These are phyloP conservation scores for Odocoileus hemionus DNA, from an alignment of 2,113 vertebrate species.

Conservation along the genomic window DNA sequence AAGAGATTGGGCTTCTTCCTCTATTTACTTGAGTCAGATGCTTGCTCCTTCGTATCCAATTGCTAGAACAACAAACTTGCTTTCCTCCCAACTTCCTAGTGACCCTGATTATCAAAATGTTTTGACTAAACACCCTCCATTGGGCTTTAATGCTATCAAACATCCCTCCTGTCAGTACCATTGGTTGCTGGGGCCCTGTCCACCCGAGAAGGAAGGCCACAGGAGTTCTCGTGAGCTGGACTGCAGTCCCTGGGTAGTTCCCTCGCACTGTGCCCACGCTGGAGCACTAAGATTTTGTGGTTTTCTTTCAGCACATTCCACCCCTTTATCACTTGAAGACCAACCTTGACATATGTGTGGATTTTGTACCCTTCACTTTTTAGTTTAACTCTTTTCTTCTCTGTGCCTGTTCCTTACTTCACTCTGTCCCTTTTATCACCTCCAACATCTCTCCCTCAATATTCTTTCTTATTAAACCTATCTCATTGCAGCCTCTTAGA, in stretches of 20 bases:
- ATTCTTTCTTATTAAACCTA: neutral
- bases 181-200: no score
- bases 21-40: neutral
- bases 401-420: neutral
- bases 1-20: neutral
- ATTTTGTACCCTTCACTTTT: neutral
- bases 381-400: neutral
- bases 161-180: fast-evolving
- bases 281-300: neutral
- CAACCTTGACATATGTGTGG: neutral
- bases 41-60: neutral
- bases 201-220: fast-evolving
- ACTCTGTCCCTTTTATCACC: neutral
- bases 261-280: neutral
- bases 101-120: neutral
- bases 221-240: neutral
- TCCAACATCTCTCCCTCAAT: neutral
- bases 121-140: neutral
- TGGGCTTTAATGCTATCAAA: neutral
- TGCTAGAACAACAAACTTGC: neutral
- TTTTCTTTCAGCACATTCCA: neutral
- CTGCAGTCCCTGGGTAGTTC: fast-evolving
- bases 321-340: neutral
- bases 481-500: neutral
- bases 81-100: neutral